These are phyloP conservation scores for Corythaeola cristata DNA, from an alignment of 2,113 vertebrate species.

Conservation along the genomic window DNA sequence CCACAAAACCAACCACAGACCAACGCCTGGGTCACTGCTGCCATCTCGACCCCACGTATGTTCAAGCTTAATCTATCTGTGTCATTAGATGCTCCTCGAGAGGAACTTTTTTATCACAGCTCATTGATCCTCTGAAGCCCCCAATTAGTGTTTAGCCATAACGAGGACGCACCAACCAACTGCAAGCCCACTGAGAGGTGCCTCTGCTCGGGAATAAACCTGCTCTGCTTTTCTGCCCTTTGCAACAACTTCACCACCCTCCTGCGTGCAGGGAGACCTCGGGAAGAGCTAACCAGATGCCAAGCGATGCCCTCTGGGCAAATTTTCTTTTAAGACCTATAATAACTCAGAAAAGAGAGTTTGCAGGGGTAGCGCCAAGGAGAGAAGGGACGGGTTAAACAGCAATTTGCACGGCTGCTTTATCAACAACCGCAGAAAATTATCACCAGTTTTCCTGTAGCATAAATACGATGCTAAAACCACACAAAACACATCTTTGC, in stretches of 20 bases:
- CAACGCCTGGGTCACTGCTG: neutral
- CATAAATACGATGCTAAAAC: neutral
- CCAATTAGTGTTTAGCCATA: neutral
- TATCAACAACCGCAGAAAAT: neutral
- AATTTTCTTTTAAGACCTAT: neutral
- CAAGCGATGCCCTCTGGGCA: neutral
- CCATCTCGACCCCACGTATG: accelerated
- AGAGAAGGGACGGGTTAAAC: accelerated
- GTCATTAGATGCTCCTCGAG: neutral
- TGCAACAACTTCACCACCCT: neutral
- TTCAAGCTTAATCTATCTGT: neutral
- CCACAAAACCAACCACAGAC: neutral
- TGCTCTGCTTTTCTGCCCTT: neutral
- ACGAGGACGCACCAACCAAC: accelerated
- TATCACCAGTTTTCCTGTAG: neutral
- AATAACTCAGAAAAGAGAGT: neutral
- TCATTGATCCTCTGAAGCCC: neutral
- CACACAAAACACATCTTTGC: neutral
- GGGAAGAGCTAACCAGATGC: neutral
- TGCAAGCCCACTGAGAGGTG: neutral
- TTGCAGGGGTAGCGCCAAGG: neutral
- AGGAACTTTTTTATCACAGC: neutral
- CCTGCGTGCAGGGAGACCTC: neutral
- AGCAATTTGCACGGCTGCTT: neutral
- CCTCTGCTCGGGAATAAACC: accelerated